A percentile compares a stretch with the other conserved stretches of the same genome.
These are phyloP conservation scores for Tachysurus vachellii DNA, from an alignment of 2,113 vertebrate genomes.

Conservation along the genomic window DNA sequence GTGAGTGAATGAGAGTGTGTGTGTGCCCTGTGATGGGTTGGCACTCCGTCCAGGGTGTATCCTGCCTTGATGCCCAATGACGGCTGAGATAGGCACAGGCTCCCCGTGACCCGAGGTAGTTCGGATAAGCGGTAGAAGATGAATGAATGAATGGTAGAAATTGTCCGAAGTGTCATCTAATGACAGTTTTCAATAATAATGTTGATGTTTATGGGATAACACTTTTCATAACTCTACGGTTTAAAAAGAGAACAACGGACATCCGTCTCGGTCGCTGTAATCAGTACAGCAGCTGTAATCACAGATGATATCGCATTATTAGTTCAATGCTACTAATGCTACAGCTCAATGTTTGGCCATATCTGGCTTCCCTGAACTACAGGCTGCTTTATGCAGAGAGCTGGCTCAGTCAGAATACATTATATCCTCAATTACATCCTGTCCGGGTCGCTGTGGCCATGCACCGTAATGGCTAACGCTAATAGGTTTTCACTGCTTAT, in stretches of 20 bases:
- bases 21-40: too few species aligned
- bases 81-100: too few species aligned
- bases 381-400: background rate
- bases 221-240: background rate
- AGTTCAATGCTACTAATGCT: background rate
- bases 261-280: background rate
- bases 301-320: background rate
- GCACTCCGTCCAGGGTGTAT: too few species aligned
- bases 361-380: background rate
- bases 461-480: slow-evolving; percentile 33
- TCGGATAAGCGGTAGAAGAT: too few species aligned
- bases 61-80: too few species aligned
- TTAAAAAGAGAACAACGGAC: background rate
- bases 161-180: background rate
- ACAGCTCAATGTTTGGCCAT: background rate
- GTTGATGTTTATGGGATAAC: background rate
- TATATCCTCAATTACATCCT: slow-evolving; percentile 41
- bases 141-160: too few species aligned
- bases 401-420: slow-evolving; percentile 46
- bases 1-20: too few species aligned
- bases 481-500: slow-evolving; percentile 45
- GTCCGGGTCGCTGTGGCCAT: slow-evolving; percentile 20
- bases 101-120: too few species aligned
- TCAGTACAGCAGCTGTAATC: background rate
- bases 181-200: background rate